These are phyloP conservation scores for Drosophila histrio DNA, from an alignment of 2,888 invertebrate genomes.

Conservation along the genomic window DNA sequence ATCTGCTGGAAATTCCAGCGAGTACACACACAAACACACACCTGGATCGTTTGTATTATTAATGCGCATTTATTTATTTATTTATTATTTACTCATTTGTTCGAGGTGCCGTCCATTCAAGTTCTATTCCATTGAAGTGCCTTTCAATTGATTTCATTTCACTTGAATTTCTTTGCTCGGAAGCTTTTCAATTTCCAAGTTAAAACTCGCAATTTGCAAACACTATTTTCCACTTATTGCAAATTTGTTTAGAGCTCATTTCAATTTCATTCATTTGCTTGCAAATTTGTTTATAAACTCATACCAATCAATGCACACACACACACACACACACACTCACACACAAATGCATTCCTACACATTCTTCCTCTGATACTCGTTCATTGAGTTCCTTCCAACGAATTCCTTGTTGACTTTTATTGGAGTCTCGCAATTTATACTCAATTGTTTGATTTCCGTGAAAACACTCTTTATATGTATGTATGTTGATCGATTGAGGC, in stretches of 20 bases:
- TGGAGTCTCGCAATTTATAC: background rate
- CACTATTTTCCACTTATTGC: slow-evolving; percentile 22
- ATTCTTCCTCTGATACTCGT: background rate
- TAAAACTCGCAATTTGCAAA: slow-evolving; percentile 12
- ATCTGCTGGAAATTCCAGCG: slow-evolving; percentile 38
- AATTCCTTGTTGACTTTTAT: background rate
- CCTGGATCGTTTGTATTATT: slow-evolving; percentile 17
- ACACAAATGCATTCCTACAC: background rate
- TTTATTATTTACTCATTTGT: slow-evolving; percentile 29
- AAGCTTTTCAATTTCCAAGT: slow-evolving; percentile 30
- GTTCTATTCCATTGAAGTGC: slow-evolving; percentile 40
- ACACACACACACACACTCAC: background rate
- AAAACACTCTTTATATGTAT: background rate
- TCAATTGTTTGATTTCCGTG: background rate
- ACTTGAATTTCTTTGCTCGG: slow-evolving; percentile 12
- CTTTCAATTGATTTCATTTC: slow-evolving; percentile 23
- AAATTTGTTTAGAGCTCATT: slow-evolving; percentile 31
- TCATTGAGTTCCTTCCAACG: background rate
- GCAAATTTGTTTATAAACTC: slow-evolving; percentile 34
- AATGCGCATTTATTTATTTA: slow-evolving; percentile 41
- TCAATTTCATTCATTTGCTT: slow-evolving; percentile 33
- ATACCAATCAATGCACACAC: background rate
- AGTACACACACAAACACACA: slow-evolving; percentile 7
- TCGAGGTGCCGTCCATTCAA: slow-evolving; percentile 17
- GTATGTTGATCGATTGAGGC: background rate